Evolutionary conservation across 2,888 invertebrate species (phyloP), one percentile per base, ranked within the genome.

Genomic region (Noctua comes): DNA sequence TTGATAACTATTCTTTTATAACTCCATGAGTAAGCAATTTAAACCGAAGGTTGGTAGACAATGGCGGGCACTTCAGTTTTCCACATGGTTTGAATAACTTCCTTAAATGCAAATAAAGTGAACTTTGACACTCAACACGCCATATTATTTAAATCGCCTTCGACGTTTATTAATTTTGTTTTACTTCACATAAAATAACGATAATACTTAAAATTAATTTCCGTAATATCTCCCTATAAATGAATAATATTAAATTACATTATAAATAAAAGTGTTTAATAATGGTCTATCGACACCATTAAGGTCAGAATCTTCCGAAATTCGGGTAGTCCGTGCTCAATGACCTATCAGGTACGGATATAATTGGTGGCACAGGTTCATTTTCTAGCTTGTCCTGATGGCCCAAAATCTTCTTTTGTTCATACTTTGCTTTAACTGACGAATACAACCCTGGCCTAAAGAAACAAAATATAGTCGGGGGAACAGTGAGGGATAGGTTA

Each of bases 11-110:
- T 71, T 68, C 3, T 62, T 71, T 73, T 74, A 64, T 27, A 72
- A 62, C 59, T n/a, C 21, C 68, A 74, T 77, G 80, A 84, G 77
- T 77, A 77, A 77, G 81, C 84, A 77, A 27, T 43, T 66, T 68
- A 75, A 77, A 54, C 40, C 36, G 57, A 71, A 82, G 36, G 79
- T 65, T 75, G 59, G 0, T 24, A 77, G 59, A 77, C 80, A 84
- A 84, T 81, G 59, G 72, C 72, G 31, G 27, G n/a, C 64, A 27
- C 54, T 66, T 75, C 10, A 62, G 43, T 80, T 77, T 65, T 36
- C 27, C 65, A 81, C 68, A 65, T 51, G n/a, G 68, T 54, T 69
- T 16, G 13, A 81, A 84, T 73, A 36, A 81, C 74, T 84, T 84
- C 84, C 80, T 24, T 27, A 71, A 75, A 84, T 72, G 69, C 27